Base-by-base conservation (phyloP, 1,140 invertebrate genomes). In the Macrobrachium rosenbergii region DNA sequence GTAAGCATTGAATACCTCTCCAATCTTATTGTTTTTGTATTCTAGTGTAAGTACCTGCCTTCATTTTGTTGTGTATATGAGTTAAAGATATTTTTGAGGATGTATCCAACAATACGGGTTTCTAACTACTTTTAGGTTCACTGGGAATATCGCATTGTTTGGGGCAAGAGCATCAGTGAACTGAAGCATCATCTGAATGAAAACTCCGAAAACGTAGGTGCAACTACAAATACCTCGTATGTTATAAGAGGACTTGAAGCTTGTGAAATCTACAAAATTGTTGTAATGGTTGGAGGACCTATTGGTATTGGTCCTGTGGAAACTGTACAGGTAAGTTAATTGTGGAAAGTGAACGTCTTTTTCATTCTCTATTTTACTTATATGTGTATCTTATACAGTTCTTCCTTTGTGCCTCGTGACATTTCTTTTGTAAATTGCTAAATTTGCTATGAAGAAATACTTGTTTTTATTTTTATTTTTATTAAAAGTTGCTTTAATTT, bases 201-300 rank as follows among this genome's bases (percentile, higher is more conserved):
- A 5, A 12, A 52, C 52, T 52, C 52, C 0, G 43, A 59, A 14
- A 76, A 89, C 37, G 28, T 69, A 14, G 45, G 59, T 6, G 77
- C 81, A n/a, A 96, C 95, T 0, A 92, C 91, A 2, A 93, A 94
- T 79, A 92, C 94, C 2, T 93, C 93, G 3, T 92, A 93, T 2
- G 92, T 93, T 1, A 92, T 89, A n/a, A 23, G 45, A 14, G 83
- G 83, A 43, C 69, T 89, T 45, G 93, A 94, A 76, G 93, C 95
- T 5, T 97, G 96, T 90, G 95, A 95, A 89, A 93, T 92, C 0
- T 97, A 97, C 90, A 90, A 95, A 17, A 95, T 97, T 90, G 93
- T 94, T 14, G 94, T 96, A n/a, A 95, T 95, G 0, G 91, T 97
- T 2, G 92, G 94, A 59, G 93, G 93, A 16, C 94, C 94, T 0